Evolutionary conservation across 23 tunicate species (phyloP).

Genomic region (Styela plicata): DNA sequence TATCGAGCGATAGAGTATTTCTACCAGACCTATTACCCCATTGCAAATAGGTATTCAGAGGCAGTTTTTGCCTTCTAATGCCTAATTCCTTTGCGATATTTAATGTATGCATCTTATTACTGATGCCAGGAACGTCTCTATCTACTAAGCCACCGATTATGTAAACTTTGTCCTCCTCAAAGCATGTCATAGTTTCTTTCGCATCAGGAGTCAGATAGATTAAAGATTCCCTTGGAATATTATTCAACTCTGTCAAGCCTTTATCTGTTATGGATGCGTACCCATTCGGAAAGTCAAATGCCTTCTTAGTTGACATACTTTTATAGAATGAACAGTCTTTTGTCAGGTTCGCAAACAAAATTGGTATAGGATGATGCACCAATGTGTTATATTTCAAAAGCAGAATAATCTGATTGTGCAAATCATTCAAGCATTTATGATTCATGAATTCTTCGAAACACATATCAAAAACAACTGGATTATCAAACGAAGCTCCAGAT

Average conservation of each 20-base stretch:
- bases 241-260: neutral
- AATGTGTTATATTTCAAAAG: neutral
- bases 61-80: constrained; percentile 23
- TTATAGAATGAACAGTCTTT: neutral
- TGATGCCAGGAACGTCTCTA: constrained; percentile 1
- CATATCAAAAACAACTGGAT: constrained; percentile 23
- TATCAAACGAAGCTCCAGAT: neutral
- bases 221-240: constrained; percentile 23
- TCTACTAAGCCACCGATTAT: constrained; percentile 60
- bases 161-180: constrained; percentile 39
- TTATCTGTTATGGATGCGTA: neutral
- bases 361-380: neutral
- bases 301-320: neutral
- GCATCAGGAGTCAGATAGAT: constrained; percentile 72
- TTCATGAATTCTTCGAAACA: constrained; percentile 12
- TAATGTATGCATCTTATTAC: neutral
- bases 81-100: constrained; percentile 11
- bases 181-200: constrained; percentile 25
- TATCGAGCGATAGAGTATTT: constrained; percentile 31
- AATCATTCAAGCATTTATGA: neutral
- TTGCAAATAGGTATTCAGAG: constrained; percentile 32
- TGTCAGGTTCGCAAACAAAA: constrained; percentile 4
- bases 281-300: neutral
- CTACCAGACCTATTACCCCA: constrained; percentile 63
- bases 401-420: neutral